Evolutionary conservation across 2,797 vertebrate species (phyloP).

Genomic region (Acanthurus leucopareius): DNA sequence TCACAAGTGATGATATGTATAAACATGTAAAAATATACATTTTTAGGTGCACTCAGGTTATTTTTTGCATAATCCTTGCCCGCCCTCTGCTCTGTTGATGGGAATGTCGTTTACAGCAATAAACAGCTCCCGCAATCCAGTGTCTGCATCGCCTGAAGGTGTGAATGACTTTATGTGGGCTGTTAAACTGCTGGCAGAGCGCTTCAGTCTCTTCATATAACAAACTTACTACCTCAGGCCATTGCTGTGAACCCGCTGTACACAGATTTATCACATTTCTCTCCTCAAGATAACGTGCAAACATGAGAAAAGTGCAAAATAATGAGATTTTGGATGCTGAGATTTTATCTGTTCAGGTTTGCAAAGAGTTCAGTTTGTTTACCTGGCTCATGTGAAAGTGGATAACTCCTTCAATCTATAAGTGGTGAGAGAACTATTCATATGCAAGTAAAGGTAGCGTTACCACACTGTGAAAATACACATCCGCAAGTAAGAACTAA

Average conservation of each 20-base stretch:
- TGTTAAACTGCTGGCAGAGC: neutral
- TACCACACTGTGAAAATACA: neutral
- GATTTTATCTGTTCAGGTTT: slow-evolving; percentile 35
- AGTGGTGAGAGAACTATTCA: neutral
- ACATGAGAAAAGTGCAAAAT: slow-evolving; percentile 28
- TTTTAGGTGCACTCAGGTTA: slow-evolving; percentile 16
- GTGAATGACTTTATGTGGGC: slow-evolving; percentile 54
- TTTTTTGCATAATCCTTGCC: slow-evolving; percentile 19
- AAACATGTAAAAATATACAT: slow-evolving; percentile 22
- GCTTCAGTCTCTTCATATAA: slow-evolving; percentile 29
- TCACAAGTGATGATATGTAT: neutral
- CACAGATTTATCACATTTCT: slow-evolving; percentile 26
- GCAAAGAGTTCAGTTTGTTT: slow-evolving; percentile 34
- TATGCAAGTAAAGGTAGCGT: too few species aligned
- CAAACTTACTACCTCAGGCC: slow-evolving; percentile 27
- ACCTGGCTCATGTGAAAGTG: slow-evolving; percentile 36
- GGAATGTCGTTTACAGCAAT: slow-evolving; percentile 33
- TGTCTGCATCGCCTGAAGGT: slow-evolving; percentile 31
- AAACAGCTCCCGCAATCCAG: slow-evolving; percentile 18
- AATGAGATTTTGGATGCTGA: slow-evolving; percentile 15
- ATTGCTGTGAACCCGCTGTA: slow-evolving; percentile 25
- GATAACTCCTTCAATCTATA: slow-evolving; percentile 36
- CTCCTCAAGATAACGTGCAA: slow-evolving; percentile 23
- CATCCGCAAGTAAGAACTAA: neutral
- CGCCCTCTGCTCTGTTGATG: slow-evolving; percentile 29